Conservation (phyloP, 1,140 invertebrate genomes). For the Ips typographus region DNA sequence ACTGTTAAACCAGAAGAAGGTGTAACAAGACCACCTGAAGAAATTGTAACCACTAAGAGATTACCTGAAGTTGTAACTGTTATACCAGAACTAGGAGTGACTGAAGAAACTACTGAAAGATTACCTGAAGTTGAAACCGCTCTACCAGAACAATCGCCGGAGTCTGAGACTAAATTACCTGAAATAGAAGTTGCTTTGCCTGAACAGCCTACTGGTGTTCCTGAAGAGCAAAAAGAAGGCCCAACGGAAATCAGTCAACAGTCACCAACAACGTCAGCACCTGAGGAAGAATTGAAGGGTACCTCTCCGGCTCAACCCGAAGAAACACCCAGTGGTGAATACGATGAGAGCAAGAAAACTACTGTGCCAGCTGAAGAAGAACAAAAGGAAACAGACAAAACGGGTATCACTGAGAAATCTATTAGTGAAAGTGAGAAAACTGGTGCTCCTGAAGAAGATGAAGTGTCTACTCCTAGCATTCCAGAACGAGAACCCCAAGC, state of each 20-base stretch:
- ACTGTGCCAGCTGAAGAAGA: slow-evolving; percentile 1
- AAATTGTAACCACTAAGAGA: background rate
- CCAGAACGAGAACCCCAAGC: background rate
- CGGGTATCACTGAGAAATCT: slow-evolving; percentile 4
- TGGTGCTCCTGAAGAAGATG: slow-evolving; percentile 14
- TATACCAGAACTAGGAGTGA: background rate
- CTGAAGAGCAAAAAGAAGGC: background rate
- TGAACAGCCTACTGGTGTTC: background rate
- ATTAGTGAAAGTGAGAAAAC: background rate
- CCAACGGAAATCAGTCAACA: too few species aligned
- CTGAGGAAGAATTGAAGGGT: too few species aligned
- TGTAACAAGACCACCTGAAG: background rate
- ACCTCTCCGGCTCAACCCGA: too few species aligned
- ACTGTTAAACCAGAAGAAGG: background rate
- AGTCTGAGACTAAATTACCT: background rate
- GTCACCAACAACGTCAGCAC: too few species aligned
- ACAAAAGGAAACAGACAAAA: slow-evolving; percentile 2
- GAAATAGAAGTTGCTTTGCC: background rate
- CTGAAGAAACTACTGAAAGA: too few species aligned
- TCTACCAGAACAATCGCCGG: too few species aligned
- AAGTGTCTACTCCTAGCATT: background rate
- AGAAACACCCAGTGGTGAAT: too few species aligned
- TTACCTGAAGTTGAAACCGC: too few species aligned
- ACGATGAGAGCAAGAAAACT: background rate
- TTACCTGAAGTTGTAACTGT: background rate